Base-by-base conservation (phyloP, 2,113 vertebrate species). In the Pelodiscus sinensis region DNA sequence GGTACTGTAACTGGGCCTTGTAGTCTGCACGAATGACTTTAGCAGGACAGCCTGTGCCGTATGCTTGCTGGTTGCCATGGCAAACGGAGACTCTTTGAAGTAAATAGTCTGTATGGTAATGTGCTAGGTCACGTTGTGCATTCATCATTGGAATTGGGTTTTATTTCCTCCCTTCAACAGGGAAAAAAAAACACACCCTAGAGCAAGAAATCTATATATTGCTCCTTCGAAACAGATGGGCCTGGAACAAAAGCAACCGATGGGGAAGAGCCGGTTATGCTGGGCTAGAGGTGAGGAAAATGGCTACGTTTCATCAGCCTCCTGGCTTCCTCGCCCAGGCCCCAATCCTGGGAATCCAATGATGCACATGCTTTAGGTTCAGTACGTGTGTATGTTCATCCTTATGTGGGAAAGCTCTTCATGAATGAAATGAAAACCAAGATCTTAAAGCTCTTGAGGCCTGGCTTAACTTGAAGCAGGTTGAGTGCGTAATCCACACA, bases 41-140 rank as follows among this genome's bases (percentile, higher is more conserved):
- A 31, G 79, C 94, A 92, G 93, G 86, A 90, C 95, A 31, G 89
- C 55, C 4, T 89, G 87, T 79, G 95, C 92, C 87, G 84, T 80
- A 1, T 0, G 82, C 58, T 44, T n/a, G 57, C 5, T 2, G 54
- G 94, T 81, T 88, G 6, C 84, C 93, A 88, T 92, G 93, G 94
- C 1, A 82, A 94, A 94, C 31, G 50, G 90, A 8, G 92, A 92
- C 80, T 86, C 79, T 88, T 71, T 8, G 44, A 83, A 83, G 71
- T 89, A 93, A 94, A 87, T 31, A 38, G 87, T 38, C 86, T 91
- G 88, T 0, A n/a, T 29, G 0, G 50, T 80, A 94, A 89, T 4
- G 19, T 7, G 55, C 81, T 79, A 2, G 44, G 12, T 13, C 84
- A 38, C 79, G 77, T 75, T 86, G 71, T 89, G 31, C 81, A 15